These are phyloP conservation scores for Erithacus rubecula DNA, from an alignment of 2,797 vertebrate species.

Conservation along the genomic window DNA sequence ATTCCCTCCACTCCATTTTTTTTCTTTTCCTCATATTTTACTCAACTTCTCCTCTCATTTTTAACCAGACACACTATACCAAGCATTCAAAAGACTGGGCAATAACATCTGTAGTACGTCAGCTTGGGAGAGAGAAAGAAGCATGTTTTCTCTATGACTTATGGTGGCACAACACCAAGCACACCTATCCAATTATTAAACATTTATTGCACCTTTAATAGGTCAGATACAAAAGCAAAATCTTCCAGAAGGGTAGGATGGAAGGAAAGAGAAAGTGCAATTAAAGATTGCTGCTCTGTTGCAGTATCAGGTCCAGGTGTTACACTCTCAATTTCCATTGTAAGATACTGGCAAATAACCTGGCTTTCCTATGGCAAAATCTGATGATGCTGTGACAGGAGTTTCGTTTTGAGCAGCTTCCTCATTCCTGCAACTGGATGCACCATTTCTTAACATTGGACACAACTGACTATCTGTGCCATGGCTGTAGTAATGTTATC, in stretches of 20 bases:
- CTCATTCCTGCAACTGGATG: background rate
- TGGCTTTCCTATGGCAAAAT: background rate
- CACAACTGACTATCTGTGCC: background rate
- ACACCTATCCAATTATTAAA: background rate
- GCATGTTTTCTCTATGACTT: background rate
- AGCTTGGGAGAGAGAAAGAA: background rate
- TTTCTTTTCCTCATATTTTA: background rate
- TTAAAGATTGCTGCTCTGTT: background rate
- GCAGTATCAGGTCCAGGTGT: background rate
- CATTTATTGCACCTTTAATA: background rate
- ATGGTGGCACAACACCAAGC: background rate
- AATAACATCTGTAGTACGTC: background rate
- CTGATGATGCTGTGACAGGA: background rate
- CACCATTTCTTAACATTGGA: background rate
- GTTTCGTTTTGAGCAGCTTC: background rate
- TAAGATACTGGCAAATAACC: background rate
- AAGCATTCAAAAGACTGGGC: background rate
- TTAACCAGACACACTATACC: background rate
- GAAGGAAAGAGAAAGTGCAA: slow-evolving; percentile 16
- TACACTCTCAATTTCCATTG: background rate
- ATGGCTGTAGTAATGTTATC: background rate
- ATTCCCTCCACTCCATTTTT: background rate
- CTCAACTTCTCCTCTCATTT: background rate
- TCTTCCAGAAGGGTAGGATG: background rate
- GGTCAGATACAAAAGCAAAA: background rate